A percentile compares a stretch with the other conserved stretches of the same genome.
phyloP scores from a whole-genome alignment of 2,113 vertebrate genomes.

The Stegastes partitus region DNA sequence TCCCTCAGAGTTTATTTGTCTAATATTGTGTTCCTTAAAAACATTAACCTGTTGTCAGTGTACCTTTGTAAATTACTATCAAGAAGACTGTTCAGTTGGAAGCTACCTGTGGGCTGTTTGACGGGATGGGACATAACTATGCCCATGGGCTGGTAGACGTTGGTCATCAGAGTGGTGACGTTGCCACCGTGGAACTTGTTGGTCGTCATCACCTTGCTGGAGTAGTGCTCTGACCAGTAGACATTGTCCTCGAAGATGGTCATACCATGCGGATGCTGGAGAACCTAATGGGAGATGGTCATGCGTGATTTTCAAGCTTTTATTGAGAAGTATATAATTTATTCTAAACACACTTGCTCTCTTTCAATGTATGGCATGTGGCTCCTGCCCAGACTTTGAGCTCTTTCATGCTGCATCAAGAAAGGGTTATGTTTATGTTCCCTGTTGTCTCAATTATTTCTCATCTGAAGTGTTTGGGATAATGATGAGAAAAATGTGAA shows the following conservation, averaged over 20 bases:
- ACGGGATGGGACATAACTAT: conserved; percentile 89
- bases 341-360: neutral
- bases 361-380: too few species aligned
- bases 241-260: conserved; percentile 92
- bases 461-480: too few species aligned
- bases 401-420: too few species aligned
- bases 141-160: conserved; percentile 88
- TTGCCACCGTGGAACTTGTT: conserved; percentile 96
- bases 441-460: too few species aligned
- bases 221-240: conserved; percentile 92
- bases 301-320: neutral
- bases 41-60: too few species aligned
- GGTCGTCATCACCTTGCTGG: conserved; percentile 87
- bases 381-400: too few species aligned
- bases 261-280: conserved; percentile 90
- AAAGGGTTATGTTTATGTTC: too few species aligned
- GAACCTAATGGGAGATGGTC: conserved; percentile 76
- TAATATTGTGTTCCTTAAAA: neutral
- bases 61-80: too few species aligned
- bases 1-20: neutral
- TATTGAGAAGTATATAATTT: neutral
- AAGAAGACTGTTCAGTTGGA: neutral
- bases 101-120: conserved; percentile 89
- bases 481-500: too few species aligned
- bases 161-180: conserved; percentile 87